phyloP scores from a whole-genome alignment of 2,113 vertebrate genomes.

The Romanogobio albipinnatus region DNA sequence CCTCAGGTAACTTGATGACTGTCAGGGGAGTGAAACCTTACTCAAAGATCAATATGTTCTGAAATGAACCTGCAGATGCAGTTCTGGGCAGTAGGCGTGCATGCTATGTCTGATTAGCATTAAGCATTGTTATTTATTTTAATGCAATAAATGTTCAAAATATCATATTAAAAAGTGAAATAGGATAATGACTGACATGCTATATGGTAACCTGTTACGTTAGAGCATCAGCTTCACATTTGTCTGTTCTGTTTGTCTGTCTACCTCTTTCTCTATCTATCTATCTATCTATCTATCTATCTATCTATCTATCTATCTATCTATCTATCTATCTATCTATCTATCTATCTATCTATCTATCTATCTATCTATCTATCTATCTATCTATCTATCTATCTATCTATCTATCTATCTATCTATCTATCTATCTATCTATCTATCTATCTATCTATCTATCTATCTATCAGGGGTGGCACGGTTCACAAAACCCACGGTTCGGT shows the following conservation, averaged over 20 bases:
- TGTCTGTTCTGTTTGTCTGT: neutral
- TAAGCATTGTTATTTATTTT: slow-evolving; percentile 8
- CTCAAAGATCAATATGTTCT: slow-evolving; percentile 46
- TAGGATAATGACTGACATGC: neutral
- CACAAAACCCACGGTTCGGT: no score
- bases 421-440: no score
- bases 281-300: neutral
- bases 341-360: neutral
- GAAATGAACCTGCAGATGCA: slow-evolving; percentile 22
- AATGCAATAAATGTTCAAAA: neutral
- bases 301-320: no score
- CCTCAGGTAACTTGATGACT: slow-evolving; percentile 54
- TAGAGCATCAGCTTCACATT: neutral
- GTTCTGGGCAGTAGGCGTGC: slow-evolving; percentile 10
- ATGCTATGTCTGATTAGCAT: slow-evolving; percentile 38
- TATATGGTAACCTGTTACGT: neutral
- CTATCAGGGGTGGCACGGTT: no score
- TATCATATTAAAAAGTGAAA: neutral
- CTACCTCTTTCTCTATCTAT: neutral
- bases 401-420: no score
- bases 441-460: no score
- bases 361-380: no score
- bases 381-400: no score
- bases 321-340: no score
- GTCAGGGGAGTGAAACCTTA: slow-evolving; percentile 33